A percentile compares a stretch with the other conserved stretches of the same genome.
Evolutionary conservation across 2,888 invertebrate species (phyloP).

Genomic region (Ellobium chinense): DNA sequence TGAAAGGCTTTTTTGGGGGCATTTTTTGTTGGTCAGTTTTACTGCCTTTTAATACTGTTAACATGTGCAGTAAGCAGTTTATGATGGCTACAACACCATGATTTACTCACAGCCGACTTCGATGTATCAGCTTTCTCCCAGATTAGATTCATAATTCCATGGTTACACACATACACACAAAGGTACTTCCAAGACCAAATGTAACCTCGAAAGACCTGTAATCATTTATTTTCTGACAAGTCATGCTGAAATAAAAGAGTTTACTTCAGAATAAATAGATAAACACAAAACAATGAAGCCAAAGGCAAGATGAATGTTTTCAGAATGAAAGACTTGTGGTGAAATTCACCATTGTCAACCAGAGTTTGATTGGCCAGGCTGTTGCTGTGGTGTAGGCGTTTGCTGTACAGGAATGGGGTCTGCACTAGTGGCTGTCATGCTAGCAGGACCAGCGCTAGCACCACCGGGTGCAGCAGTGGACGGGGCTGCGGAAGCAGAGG

Average conservation of each 20-base stretch:
- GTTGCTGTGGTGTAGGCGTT: not conserved
- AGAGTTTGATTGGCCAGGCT: conserved; percentile 29
- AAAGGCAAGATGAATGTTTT: conserved; percentile 47
- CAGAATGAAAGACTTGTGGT: conserved; percentile 47
- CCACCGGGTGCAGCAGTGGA: not conserved
- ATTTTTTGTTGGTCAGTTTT: not conserved
- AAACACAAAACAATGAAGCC: conserved; percentile 33
- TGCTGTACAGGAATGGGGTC: conserved; percentile 8
- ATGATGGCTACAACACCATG: conserved; percentile 16
- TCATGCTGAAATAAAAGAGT: conserved; percentile 1
- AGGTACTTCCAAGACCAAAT: not conserved
- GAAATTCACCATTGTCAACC: conserved; percentile 32
- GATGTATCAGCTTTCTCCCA: not conserved
- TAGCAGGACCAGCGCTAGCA: not conserved
- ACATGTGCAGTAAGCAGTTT: not conserved
- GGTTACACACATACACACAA: not conserved
- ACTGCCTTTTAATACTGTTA: conserved; percentile 34
- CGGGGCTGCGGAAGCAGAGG: not conserved
- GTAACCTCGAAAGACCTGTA: not conserved
- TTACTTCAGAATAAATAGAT: conserved; percentile 36
- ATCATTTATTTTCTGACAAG: too few relatives aligned
- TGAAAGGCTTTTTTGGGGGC: not conserved
- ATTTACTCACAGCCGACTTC: conserved; percentile 10
- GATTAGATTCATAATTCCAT: conserved; percentile 4
- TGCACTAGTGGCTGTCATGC: not conserved